Evolutionary conservation across 2,797 vertebrate species (phyloP).

Genomic region (Rhodeus uyekii): DNA sequence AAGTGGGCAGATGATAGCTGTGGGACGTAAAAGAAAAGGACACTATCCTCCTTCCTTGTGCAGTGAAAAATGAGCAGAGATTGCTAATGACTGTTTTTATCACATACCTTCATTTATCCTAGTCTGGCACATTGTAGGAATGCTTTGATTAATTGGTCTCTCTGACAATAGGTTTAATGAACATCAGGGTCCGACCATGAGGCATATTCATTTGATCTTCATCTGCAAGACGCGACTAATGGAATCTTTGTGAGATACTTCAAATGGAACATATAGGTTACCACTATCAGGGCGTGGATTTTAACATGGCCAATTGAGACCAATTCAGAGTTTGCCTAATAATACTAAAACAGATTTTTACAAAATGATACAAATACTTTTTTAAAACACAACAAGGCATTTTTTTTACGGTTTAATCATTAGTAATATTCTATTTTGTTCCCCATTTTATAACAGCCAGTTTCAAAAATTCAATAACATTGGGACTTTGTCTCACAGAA

Average conservation of each 20-base stretch:
- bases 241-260: slow-evolving; percentile 69
- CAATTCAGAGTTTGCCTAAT: background rate
- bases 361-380: background rate
- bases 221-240: slow-evolving; percentile 73
- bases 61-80: slow-evolving; percentile 51
- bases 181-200: slow-evolving; percentile 71
- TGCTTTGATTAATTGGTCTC: slow-evolving; percentile 78
- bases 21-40: slow-evolving; percentile 40
- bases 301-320: slow-evolving; percentile 14
- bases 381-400: background rate
- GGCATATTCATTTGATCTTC: slow-evolving; percentile 76
- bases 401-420: background rate
- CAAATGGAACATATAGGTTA: slow-evolving; percentile 55
- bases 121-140: slow-evolving; percentile 72
- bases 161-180: slow-evolving; percentile 77
- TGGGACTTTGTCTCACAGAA: background rate
- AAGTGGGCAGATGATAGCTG: slow-evolving; percentile 31
- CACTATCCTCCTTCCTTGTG: slow-evolving; percentile 28
- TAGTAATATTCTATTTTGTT: too few species aligned
- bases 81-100: slow-evolving; percentile 64
- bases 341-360: background rate
- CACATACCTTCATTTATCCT: slow-evolving; percentile 59
- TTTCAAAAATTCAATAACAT: background rate
- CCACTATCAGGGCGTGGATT: slow-evolving; percentile 40
- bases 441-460: background rate